Percentiles rank a stretch among this genome's conserved stretches.
Evolutionary conservation across 2,113 vertebrate genomes (phyloP).

Genomic region (Naja naja): DNA sequence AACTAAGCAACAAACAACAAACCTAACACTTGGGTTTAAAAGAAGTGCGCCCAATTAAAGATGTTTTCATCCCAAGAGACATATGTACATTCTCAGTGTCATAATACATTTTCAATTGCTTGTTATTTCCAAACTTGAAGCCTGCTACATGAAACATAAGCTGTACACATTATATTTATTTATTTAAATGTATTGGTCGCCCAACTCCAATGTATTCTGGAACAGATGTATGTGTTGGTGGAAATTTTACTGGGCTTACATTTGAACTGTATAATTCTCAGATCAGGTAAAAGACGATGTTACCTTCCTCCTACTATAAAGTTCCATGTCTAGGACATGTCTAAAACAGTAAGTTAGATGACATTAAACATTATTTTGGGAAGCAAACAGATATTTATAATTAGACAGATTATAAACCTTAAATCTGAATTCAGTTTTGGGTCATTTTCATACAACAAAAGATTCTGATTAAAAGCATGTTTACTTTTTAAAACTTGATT

Average conservation of each 20-base stretch:
- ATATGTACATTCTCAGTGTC: constrained; percentile 30
- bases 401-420: background rate
- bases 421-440: constrained; percentile 6
- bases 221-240: constrained; percentile 5
- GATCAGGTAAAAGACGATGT: constrained; percentile 16
- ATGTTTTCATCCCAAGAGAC: constrained; percentile 48
- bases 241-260: constrained; percentile 18
- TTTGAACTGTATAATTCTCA: constrained; percentile 14
- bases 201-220: background rate
- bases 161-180: background rate
- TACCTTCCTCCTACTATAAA: background rate
- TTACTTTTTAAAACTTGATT: constrained; percentile 5
- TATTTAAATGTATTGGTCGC: background rate
- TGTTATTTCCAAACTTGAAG: constrained; percentile 28
- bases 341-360: background rate
- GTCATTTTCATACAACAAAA: constrained; percentile 16
- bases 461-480: background rate
- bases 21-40: constrained; percentile 7
- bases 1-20: background rate
- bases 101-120: constrained; percentile 29
- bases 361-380: background rate
- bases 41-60: constrained; percentile 51
- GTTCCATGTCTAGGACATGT: background rate
- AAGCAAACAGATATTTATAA: constrained; percentile 7
- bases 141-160: constrained; percentile 17